A percentile compares a stretch with the other conserved stretches of the same genome.
Conservation (phyloP, 2,888 invertebrate genomes). For the Amphipoea oculea region DNA sequence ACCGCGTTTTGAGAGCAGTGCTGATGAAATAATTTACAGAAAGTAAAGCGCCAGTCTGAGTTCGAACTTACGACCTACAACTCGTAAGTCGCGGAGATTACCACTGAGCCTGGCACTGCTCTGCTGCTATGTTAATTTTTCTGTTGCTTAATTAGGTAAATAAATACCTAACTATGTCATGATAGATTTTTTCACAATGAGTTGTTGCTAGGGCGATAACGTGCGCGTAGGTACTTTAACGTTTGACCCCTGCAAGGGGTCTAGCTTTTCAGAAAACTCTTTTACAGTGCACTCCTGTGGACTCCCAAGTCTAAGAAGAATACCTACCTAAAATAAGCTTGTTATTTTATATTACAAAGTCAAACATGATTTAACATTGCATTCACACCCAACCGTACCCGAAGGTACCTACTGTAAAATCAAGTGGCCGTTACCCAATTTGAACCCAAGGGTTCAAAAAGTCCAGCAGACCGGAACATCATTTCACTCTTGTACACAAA, state of each 20-base stretch:
- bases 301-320: neutral
- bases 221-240: neutral
- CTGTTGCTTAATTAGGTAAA: conserved; percentile 6
- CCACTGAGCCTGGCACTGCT: no score
- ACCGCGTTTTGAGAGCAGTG: no score
- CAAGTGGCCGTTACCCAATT: neutral
- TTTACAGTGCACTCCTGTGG: neutral
- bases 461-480: neutral
- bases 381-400: neutral
- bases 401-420: neutral
- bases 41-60: no score
- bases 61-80: no score
- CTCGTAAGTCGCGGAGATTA: no score
- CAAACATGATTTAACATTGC: neutral
- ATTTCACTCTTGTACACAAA: neutral
- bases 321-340: no score
- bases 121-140: conserved; percentile 7
- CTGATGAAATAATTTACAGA: no score
- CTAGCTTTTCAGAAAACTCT: neutral
- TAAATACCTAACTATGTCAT: neutral
- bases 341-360: neutral
- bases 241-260: neutral
- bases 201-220: conserved; percentile 3
- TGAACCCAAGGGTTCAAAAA: neutral
- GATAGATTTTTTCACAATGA: neutral